A percentile compares a stretch with the other conserved stretches of the same genome.
phyloP scores from a whole-genome alignment of 2,888 invertebrate genomes.

The Blastobasis lacticolella region DNA sequence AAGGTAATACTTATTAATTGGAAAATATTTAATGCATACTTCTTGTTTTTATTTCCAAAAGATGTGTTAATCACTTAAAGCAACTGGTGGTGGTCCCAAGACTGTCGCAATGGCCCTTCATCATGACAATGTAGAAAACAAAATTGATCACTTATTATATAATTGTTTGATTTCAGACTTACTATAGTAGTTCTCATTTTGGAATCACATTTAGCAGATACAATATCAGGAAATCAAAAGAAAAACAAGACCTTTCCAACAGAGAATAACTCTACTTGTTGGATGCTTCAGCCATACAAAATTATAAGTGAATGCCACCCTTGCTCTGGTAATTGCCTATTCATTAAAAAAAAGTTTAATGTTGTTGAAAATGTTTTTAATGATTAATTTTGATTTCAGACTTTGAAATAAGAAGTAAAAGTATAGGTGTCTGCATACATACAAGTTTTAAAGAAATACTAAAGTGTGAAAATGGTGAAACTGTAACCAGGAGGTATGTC shows the following conservation, averaged over 20 bases:
- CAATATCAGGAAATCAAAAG: slow-evolving; percentile 73
- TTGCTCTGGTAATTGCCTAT: slow-evolving; percentile 77
- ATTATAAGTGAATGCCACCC: slow-evolving; percentile 87
- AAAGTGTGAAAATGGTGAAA: slow-evolving; percentile 86
- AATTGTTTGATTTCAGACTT: slow-evolving; percentile 71
- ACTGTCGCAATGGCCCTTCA: too few species aligned
- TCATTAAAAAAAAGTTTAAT: too few species aligned
- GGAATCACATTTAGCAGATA: slow-evolving; percentile 79
- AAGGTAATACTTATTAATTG: too few species aligned
- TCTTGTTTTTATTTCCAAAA: too few species aligned
- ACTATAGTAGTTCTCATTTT: slow-evolving; percentile 87
- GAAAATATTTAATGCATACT: too few species aligned
- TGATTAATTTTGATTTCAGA: slow-evolving; percentile 52
- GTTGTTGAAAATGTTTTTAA: neutral
- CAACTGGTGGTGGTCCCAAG: too few species aligned
- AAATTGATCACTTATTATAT: too few species aligned
- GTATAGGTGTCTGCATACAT: slow-evolving; percentile 86
- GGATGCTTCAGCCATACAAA: slow-evolving; percentile 81
- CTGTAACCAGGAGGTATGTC: slow-evolving; percentile 81
- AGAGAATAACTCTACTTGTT: slow-evolving; percentile 86
- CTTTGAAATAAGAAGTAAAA: slow-evolving; percentile 88
- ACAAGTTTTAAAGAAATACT: slow-evolving; percentile 89
- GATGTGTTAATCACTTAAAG: too few species aligned
- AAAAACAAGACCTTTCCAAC: slow-evolving; percentile 79
- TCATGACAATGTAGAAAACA: too few species aligned